Percentiles rank a stretch among this genome's conserved stretches.
These are phyloP conservation scores for Zootoca vivipara DNA, from an alignment of 2,113 vertebrate genomes.

Conservation along the genomic window DNA sequence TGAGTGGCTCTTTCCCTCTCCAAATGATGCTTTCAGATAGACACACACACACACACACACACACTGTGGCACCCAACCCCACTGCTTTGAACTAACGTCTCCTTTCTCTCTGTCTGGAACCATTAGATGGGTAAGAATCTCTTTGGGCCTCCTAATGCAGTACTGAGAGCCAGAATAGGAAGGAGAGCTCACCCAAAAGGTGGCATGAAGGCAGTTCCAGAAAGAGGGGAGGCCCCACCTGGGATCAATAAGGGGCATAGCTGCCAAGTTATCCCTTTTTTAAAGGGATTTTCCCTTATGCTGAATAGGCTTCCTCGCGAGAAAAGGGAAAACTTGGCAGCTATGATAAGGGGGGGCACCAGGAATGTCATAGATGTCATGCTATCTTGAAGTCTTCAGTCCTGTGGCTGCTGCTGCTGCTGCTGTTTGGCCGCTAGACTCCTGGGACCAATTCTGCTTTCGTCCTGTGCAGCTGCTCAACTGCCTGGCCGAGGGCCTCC, in stretches of 20 bases:
- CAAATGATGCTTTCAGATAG: neutral
- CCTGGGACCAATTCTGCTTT: neutral
- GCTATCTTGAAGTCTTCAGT: neutral
- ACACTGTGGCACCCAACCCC: no score
- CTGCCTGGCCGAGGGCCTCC: slow-evolving; percentile 90
- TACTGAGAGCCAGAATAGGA: neutral
- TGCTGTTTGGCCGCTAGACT: neutral
- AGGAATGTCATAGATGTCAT: neutral
- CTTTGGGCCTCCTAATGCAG: neutral
- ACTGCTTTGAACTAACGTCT: neutral
- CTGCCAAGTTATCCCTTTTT: no score
- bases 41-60: no score
- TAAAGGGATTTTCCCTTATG: no score
- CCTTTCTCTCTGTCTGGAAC: neutral
- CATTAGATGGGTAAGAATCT: neutral
- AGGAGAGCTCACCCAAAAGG: neutral
- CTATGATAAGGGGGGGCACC: no score
- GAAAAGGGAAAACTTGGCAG: no score
- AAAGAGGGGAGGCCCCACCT: no score
- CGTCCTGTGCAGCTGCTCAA: slow-evolving; percentile 80
- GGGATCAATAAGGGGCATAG: neutral
- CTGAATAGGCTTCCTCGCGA: no score
- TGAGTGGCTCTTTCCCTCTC: neutral
- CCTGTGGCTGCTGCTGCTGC: no score
- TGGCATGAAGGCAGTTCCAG: neutral